Conservation (phyloP, 2,113 vertebrate genomes). For the Amphilophus citrinellus region DNA sequence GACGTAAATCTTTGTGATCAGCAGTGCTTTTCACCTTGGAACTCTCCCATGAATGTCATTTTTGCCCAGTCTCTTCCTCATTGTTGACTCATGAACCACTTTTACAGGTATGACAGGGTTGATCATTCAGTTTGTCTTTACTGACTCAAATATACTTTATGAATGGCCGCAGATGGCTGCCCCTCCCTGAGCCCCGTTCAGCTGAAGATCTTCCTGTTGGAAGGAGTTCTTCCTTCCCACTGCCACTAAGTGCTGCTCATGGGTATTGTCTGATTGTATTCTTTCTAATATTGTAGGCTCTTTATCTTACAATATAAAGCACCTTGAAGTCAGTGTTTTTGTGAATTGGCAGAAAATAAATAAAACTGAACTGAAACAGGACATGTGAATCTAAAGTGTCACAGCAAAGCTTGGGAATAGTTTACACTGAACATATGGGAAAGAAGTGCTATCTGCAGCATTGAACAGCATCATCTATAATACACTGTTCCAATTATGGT, state of each 20-base stretch:
- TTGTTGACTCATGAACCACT: too few relatives aligned
- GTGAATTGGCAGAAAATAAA: background rate
- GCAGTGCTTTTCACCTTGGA: too few relatives aligned
- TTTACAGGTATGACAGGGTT: too few relatives aligned
- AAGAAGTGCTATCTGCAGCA: background rate
- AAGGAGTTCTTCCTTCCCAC: background rate
- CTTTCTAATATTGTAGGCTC: background rate
- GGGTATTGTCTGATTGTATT: background rate
- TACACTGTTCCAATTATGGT: background rate
- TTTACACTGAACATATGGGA: background rate
- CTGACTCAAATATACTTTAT: too few relatives aligned
- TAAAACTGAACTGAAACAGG: background rate
- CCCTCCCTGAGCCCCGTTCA: too few relatives aligned
- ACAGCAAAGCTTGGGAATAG: background rate
- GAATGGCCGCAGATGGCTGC: background rate
- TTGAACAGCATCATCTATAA: background rate
- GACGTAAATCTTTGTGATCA: too few relatives aligned
- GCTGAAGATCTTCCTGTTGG: too few relatives aligned
- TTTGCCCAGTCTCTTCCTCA: too few relatives aligned
- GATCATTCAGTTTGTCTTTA: too few relatives aligned
- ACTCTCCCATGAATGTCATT: too few relatives aligned
- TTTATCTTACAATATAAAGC: background rate
- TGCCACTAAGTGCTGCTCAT: background rate
- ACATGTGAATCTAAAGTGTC: background rate
- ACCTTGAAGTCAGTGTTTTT: background rate